Evolutionary conservation across 2,113 vertebrate species (phyloP).

Genomic region (Crotalus helleri): DNA sequence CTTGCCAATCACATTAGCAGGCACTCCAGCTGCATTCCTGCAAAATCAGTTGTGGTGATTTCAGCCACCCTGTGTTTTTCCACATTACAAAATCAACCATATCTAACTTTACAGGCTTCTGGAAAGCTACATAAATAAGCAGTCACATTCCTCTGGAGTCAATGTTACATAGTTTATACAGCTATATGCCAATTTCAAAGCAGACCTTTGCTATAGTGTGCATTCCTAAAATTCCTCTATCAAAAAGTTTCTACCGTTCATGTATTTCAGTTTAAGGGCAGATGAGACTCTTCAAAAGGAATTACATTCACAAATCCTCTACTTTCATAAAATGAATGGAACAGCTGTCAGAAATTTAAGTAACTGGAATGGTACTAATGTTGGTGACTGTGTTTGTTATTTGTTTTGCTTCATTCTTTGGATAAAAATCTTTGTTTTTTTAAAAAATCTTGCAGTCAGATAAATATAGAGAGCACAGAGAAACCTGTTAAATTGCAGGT

Average conservation of each 20-base stretch:
- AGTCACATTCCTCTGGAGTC: neutral
- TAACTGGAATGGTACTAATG: neutral
- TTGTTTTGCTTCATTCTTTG: neutral
- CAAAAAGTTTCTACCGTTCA: neutral
- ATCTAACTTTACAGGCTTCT: neutral
- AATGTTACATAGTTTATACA: neutral
- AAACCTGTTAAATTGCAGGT: neutral
- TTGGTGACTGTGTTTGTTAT: neutral
- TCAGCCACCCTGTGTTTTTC: neutral
- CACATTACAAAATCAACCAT: neutral
- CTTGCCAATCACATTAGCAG: neutral
- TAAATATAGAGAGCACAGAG: neutral
- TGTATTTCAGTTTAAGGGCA: neutral
- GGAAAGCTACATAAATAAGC: neutral
- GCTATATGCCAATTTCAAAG: neutral
- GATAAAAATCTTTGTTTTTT: neutral
- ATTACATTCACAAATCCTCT: neutral
- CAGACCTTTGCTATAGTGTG: neutral
- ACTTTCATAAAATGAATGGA: neutral
- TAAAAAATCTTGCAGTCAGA: neutral
- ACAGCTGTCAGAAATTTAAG: neutral
- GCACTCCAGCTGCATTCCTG: neutral
- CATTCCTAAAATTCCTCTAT: neutral
- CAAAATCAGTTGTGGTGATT: neutral
- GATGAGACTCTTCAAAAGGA: neutral